Percentiles rank a stretch among this genome's conserved stretches.
These are phyloP conservation scores for Liopterus haemorrhoidalis DNA, from an alignment of 2,888 invertebrate genomes.

Conservation along the genomic window DNA sequence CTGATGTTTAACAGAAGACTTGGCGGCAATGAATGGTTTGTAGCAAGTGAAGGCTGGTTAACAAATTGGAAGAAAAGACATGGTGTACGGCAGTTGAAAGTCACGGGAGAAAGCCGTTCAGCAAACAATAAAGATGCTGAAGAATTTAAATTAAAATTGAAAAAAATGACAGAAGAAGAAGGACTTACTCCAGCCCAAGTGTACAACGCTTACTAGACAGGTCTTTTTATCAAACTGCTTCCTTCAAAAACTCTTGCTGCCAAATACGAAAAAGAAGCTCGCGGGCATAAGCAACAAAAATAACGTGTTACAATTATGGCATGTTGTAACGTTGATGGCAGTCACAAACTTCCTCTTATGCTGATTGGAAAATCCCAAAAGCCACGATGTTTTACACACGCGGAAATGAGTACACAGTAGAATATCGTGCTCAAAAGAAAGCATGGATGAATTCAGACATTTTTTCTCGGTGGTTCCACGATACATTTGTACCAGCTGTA, in stretches of 20 bases:
- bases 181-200: slow-evolving; percentile 27
- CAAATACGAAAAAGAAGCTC: slow-evolving; percentile 23
- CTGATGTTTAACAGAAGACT: no score
- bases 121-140: slow-evolving; percentile 21
- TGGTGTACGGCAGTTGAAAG: slow-evolving; percentile 14
- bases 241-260: slow-evolving; percentile 27
- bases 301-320: slow-evolving; percentile 29
- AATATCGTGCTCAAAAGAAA: slow-evolving; percentile 28
- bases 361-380: slow-evolving; percentile 28
- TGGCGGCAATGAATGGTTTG: no score
- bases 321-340: slow-evolving; percentile 30
- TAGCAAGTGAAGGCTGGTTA: no score
- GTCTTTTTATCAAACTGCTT: slow-evolving; percentile 30
- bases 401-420: slow-evolving; percentile 25
- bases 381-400: slow-evolving; percentile 30
- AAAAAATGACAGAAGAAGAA: slow-evolving; percentile 22
- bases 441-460: slow-evolving; percentile 14
- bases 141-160: slow-evolving; percentile 20
- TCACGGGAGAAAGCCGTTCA: slow-evolving; percentile 27
- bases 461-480: slow-evolving; percentile 5
- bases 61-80: no score
- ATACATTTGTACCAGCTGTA: slow-evolving; percentile 6
- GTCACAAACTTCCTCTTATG: slow-evolving; percentile 27
- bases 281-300: slow-evolving; percentile 29
- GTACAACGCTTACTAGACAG: slow-evolving; percentile 32